Evolutionary conservation across 2,797 vertebrate genomes (phyloP), one percentile per base, ranked within the genome.

Genomic region (Parauchenoglanis ngamensis): DNA sequence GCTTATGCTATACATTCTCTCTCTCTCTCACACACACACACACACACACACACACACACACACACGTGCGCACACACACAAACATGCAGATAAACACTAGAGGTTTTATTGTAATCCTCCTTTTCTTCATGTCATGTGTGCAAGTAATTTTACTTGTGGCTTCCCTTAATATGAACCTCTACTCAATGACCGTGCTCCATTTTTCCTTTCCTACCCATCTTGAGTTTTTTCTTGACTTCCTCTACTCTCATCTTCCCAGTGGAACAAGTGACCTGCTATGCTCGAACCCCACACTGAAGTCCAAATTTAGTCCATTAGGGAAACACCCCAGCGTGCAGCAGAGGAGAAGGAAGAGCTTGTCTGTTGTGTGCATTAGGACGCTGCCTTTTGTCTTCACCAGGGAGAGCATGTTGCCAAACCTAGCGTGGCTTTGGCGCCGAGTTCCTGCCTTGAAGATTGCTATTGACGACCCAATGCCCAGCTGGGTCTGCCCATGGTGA

Each of bases 401-500:
- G 65, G 86, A 81, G 85, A 89, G 84, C 85, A 2, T 67, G 56
- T 78, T 91, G 93, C 93, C 93, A 86, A 93, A 95, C 92, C 91
- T 88, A 91, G 89, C n/a, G 86, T 91, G 91, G 91, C 92, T 92
- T 90, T 90, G 91, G 94, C 90, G 90, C 65, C 56, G 81, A 92
- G 90, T 91, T 90, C 89, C 91, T 92, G 91, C 92, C 87, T 85
- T 46, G 89, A 87, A 70, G 87, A 85, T 83, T 83, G 89, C 90
- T 91, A 90, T 93, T 93, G 92, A 89, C 88, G 86, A 90, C 89
- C 83, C 86, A 87, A 90, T 90, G 88, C 80, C 25, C 84, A 92
- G 92, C 92, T 93, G 91, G 88, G 84, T 12, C 92, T 93, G 92
- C 89, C 90, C 85, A 85, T 93, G 79, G 85, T 40, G 85, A 93